Evolutionary conservation across 2,797 vertebrate species (phyloP).

Genomic region (Acanthiza pusilla): DNA sequence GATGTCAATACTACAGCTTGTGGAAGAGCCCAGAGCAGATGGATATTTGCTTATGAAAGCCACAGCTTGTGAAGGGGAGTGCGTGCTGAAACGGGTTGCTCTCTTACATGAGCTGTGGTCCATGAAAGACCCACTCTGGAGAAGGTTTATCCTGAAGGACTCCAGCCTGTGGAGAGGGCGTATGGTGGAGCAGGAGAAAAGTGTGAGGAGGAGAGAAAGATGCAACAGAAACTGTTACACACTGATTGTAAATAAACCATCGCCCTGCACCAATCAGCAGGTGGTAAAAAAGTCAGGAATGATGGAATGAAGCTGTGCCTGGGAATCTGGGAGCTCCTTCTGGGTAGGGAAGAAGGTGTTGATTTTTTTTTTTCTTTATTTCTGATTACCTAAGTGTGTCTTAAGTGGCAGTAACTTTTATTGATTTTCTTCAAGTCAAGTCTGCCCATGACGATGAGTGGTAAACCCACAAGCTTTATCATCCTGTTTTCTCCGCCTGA

Average conservation of each 20-base stretch:
- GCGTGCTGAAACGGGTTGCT: not conserved
- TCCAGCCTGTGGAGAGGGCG: not conserved
- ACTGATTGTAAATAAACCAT: not conserved
- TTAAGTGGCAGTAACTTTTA: not conserved
- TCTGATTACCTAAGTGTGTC: not conserved
- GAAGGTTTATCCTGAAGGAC: not conserved
- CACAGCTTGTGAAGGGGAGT: fast-evolving
- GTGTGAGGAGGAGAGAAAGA: not conserved
- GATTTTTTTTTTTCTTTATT: not conserved
- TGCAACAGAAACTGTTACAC: not conserved
- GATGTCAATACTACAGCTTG: not conserved
- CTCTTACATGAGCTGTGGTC: not conserved
- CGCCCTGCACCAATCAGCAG: fast-evolving
- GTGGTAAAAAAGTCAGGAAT: not conserved
- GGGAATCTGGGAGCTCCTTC: not conserved
- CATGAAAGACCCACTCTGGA: not conserved
- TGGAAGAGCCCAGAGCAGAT: not conserved
- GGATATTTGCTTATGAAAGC: not conserved
- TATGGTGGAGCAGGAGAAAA: not conserved
- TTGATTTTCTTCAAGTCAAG: not conserved
- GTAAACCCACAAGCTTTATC: not conserved
- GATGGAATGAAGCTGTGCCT: not conserved
- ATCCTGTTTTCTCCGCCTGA: not conserved
- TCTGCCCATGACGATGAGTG: not conserved
- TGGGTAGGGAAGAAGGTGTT: not conserved